Percentiles rank a stretch among this genome's conserved stretches.
These are phyloP conservation scores for Syrmaticus mikado DNA, from an alignment of 2,113 vertebrate genomes.

Conservation along the genomic window DNA sequence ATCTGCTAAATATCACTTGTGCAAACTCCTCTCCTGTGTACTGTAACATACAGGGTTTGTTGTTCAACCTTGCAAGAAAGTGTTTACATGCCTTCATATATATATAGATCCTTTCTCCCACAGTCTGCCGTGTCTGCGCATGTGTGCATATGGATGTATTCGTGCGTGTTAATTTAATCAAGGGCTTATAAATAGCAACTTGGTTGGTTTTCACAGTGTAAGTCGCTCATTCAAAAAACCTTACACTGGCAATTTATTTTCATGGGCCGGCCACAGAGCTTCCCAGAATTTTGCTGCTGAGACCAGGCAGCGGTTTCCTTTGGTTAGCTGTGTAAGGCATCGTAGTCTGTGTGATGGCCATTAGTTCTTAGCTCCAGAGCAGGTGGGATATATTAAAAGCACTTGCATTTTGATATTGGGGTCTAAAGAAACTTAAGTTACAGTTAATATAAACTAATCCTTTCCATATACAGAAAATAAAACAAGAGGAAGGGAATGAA, in stretches of 20 bases:
- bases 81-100: background rate
- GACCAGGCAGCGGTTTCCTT: background rate
- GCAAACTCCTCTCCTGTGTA: background rate
- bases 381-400: background rate
- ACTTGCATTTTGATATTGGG: background rate
- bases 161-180: background rate
- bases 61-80: background rate
- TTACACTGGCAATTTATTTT: background rate
- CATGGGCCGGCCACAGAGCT: background rate
- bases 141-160: background rate
- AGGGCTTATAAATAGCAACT: background rate
- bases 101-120: background rate
- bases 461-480: background rate
- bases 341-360: background rate
- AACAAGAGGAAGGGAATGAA: background rate
- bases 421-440: background rate
- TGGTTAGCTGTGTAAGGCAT: background rate
- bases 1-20: background rate
- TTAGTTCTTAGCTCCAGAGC: background rate
- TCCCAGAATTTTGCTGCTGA: background rate
- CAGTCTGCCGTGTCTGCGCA: fast-evolving
- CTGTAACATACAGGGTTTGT: background rate
- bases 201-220: background rate
- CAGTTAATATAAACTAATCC: background rate
- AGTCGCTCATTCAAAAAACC: background rate